These are phyloP conservation scores for Mormoops blainvillei DNA, from an alignment of 2,113 vertebrate genomes.

Conservation along the genomic window DNA sequence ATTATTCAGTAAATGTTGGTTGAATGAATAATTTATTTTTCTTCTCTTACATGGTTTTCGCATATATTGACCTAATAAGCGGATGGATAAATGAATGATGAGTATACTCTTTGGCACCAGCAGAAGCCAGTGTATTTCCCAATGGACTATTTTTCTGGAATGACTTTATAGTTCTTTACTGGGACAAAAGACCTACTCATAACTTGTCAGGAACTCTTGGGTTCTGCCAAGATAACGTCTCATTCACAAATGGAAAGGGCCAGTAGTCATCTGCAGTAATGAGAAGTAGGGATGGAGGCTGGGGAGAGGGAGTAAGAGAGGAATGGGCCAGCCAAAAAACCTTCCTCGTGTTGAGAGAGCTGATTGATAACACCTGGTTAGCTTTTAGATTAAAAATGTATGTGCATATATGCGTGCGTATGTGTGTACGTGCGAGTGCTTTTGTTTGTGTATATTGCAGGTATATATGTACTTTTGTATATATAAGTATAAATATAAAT, in stretches of 20 bases:
- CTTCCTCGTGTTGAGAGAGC: background rate
- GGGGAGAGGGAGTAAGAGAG: background rate
- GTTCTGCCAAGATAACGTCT: slow-evolving; percentile 22
- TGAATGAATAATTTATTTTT: slow-evolving; percentile 46
- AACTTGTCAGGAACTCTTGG: slow-evolving; percentile 14
- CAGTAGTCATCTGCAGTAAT: background rate
- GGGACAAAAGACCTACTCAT: slow-evolving; percentile 34
- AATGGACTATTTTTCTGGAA: background rate
- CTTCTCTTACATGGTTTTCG: slow-evolving; percentile 15
- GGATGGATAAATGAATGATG: slow-evolving; percentile 23
- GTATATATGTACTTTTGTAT: background rate
- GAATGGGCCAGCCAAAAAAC: background rate
- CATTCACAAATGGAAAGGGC: background rate
- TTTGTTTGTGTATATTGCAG: background rate
- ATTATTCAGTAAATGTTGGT: slow-evolving; percentile 38
- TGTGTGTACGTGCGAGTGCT: background rate
- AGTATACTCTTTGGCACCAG: slow-evolving; percentile 31
- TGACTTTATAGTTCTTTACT: slow-evolving; percentile 14
- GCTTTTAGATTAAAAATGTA: background rate
- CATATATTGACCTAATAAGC: slow-evolving; percentile 39
- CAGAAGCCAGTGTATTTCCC: slow-evolving; percentile 5
- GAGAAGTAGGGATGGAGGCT: background rate
- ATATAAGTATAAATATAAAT: background rate
- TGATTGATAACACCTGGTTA: background rate
- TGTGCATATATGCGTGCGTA: accelerated